These are phyloP conservation scores for Artibeus jamaicensis DNA, from an alignment of 2,797 vertebrate species.

Conservation along the genomic window DNA sequence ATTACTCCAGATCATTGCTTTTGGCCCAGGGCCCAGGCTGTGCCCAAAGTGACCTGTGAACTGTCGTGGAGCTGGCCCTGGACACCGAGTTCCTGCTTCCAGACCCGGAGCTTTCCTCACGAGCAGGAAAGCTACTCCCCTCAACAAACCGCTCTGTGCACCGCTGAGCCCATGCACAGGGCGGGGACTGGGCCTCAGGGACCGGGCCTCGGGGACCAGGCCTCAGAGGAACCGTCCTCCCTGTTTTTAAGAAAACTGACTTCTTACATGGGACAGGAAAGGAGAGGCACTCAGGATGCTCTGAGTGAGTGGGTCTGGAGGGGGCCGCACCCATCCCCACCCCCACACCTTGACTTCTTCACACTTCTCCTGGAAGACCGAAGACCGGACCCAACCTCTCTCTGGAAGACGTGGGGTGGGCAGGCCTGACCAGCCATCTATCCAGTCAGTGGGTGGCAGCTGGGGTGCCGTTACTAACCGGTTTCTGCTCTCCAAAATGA, in stretches of 20 bases:
- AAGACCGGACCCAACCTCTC: neutral
- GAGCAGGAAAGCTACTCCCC: neutral
- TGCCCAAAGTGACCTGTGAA: neutral
- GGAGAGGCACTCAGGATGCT: neutral
- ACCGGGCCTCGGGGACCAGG: neutral
- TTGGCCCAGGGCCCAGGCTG: neutral
- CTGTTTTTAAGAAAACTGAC: neutral
- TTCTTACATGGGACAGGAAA: neutral
- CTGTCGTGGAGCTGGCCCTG: neutral
- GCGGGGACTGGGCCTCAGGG: accelerated
- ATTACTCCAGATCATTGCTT: neutral
- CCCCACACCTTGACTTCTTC: neutral
- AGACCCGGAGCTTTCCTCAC: neutral
- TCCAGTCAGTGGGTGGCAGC: neutral
- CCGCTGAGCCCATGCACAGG: neutral
- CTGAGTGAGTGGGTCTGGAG: neutral
- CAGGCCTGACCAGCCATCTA: neutral
- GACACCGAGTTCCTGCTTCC: neutral
- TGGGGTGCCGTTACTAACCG: neutral
- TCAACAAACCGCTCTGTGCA: neutral
- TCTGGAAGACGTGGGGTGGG: neutral
- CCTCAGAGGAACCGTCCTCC: neutral
- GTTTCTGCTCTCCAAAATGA: neutral
- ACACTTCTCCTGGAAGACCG: neutral
- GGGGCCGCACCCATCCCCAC: neutral